Evolutionary conservation across 37 sponge, comb jelly and placozoan genomes (phyloP), one percentile per base, ranked within the genome.

Genomic region (Cliona cf. orientalis): DNA sequence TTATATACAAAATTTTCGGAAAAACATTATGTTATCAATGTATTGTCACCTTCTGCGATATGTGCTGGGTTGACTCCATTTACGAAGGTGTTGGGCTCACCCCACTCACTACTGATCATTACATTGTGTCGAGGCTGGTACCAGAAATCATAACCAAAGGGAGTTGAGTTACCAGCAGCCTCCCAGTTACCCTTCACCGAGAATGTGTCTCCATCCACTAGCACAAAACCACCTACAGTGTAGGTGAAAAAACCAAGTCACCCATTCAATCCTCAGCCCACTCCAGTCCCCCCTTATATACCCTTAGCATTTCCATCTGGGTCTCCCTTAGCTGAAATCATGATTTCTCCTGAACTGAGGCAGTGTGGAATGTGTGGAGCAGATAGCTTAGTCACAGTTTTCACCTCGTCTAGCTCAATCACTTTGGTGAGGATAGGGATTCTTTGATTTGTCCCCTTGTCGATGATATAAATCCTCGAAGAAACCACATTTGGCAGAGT

Each of bases 21-120:
- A n/a, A n/a, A n/a, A n/a, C n/a, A n/a, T n/a, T n/a, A n/a, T n/a
- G n/a, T n/a, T n/a, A 49, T 49, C 53, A 49, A 49, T 19, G 9
- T 14, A 19, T 14, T 23, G 70, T 83, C 40, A 87, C 94, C 94
- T 46, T 93, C 69, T 3, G 55, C 66, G 12, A 95, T 90, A 46
- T 89, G 71, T 21, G 35, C 39, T 0, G 90, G 92, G 58, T 92
- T 83, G 80, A 95, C 92, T 39, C 96, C 96, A 4, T 82, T 63
- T 21, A 81, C 26, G 78, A 92, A 92, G 63, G 84, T 42, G 33
- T 78, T 81, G 12, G 96, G 96, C 2, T 71, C 91, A 38, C 96
- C 96, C 96, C 96, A 95, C 71, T 92, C 96, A 58, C 85, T 90
- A 78, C 94, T 95, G 43, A 95, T 80, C 96, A 95, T 93, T 37